These are phyloP conservation scores for Hippocampus kuda DNA, from an alignment of 2,797 vertebrate genomes.

Conservation along the genomic window DNA sequence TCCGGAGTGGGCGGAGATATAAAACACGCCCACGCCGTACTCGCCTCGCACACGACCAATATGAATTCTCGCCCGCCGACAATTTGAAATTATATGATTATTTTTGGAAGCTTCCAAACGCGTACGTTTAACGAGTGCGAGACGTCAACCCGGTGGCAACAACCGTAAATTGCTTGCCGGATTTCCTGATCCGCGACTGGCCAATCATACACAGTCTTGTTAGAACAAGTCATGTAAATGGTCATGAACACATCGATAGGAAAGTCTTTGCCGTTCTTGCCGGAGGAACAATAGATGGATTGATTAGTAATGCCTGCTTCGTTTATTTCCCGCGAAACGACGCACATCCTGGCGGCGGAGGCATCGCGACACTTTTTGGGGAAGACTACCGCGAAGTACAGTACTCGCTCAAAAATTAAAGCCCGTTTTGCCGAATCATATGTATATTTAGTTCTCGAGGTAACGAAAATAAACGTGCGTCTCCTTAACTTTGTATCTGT, in stretches of 20 bases:
- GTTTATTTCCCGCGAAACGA: slow-evolving; percentile 61
- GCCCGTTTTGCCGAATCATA: neutral
- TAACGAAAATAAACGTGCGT: neutral
- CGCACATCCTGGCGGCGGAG: slow-evolving; percentile 17
- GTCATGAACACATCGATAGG: slow-evolving; percentile 13
- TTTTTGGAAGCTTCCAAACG: neutral
- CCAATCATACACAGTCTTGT: slow-evolving; percentile 41
- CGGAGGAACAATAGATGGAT: slow-evolving; percentile 9
- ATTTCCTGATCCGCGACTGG: slow-evolving; percentile 42
- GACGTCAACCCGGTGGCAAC: neutral
- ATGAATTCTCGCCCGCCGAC: neutral
- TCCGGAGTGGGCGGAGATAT: slow-evolving; percentile 63
- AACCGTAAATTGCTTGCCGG: neutral
- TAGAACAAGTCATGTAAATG: slow-evolving; percentile 32
- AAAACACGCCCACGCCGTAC: slow-evolving; percentile 21
- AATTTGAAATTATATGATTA: neutral
- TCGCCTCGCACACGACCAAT: neutral
- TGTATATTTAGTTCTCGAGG: neutral
- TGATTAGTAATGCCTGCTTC: slow-evolving; percentile 43
- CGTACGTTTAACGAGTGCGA: neutral
- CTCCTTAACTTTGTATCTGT: neutral
- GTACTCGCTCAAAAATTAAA: slow-evolving; percentile 3
- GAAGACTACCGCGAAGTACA: slow-evolving; percentile 23
- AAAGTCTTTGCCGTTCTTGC: neutral
- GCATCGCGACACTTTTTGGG: neutral